Evolutionary conservation across 1,140 invertebrate species (phyloP).

Genomic region (Euglossa dilemma): DNA sequence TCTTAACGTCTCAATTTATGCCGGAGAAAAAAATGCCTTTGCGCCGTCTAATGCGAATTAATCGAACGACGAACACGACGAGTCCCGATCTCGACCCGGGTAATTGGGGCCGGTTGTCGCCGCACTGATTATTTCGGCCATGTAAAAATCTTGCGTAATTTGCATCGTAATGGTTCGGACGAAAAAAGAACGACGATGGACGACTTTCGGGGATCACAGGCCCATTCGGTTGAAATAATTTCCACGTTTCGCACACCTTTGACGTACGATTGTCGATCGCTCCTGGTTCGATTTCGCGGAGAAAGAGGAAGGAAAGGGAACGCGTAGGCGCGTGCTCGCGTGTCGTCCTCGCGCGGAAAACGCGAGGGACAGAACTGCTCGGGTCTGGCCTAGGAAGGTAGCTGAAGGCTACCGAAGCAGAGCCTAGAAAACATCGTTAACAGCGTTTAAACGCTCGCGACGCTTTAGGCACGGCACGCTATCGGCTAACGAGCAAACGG

Average conservation of each 20-base stretch:
- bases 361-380: too few relatives aligned
- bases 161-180: neutral
- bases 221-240: too few relatives aligned
- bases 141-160: neutral
- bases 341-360: neutral
- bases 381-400: neutral
- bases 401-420: neutral
- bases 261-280: too few relatives aligned
- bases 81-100: too few relatives aligned
- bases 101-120: neutral
- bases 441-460: slow-evolving; percentile 70
- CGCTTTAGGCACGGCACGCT: slow-evolving; percentile 58
- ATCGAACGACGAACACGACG: neutral
- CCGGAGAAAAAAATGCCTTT: neutral
- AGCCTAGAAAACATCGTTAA: slow-evolving; percentile 69
- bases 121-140: slow-evolving; percentile 11
- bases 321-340: too few relatives aligned
- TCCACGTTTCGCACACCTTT: too few relatives aligned
- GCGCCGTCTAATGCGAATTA: neutral
- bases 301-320: too few relatives aligned
- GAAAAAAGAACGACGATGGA: neutral
- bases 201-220: neutral
- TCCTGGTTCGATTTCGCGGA: too few relatives aligned
- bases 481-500: slow-evolving; percentile 72
- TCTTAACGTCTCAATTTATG: slow-evolving; percentile 33